Base-by-base conservation (phyloP, 2,888 invertebrate species). In the Zelleria hepariella region DNA sequence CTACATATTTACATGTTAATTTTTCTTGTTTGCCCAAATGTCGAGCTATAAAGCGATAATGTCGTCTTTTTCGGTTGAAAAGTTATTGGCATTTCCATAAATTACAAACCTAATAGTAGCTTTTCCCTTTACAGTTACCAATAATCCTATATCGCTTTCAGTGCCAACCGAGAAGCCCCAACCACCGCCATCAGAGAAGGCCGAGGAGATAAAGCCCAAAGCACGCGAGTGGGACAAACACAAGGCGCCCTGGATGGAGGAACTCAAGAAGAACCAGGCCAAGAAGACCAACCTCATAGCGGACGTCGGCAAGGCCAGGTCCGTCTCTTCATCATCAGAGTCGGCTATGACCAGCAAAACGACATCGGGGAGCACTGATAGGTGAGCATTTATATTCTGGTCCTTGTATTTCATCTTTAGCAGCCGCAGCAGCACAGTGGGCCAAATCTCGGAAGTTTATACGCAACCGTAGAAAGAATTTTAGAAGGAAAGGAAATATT, bases 221-320 rank as follows among this genome's bases (percentile, higher is more conserved):
- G 86, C 92, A 1, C 89, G 93, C 15, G 93, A 93, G 68, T 93
- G 93, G 92, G 93, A 93, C 77, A 93, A 93, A 70, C 92, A 92
- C 67, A 91, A 91, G 70, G 93, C 93, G 55, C 95, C 95, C 0
- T 95, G 95, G 95, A 93, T 95, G 90, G 93, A 91, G 65, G 95
- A 95, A 74, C 90, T 95, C 65, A 95, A 95, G 73, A 89, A 94
- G 64, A 94, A 93, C 70, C 95, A 95, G 77, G 92, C 92, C 1
- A 92, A 91, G 79, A 91, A 92, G 69, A 91, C 91, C 21, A 89
- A 90, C 75, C 84, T 73, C 60, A 73, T 70, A 2, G 64, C 70
- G 0, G 81, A 80, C 4, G 21, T 32, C 57, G 76, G 75, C 62
- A 82, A 85, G 68, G 66, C 82, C 21, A 64, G 63, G 52, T 76